Evolutionary conservation across 2,113 vertebrate genomes (phyloP).

Genomic region (Carassius gibelio): DNA sequence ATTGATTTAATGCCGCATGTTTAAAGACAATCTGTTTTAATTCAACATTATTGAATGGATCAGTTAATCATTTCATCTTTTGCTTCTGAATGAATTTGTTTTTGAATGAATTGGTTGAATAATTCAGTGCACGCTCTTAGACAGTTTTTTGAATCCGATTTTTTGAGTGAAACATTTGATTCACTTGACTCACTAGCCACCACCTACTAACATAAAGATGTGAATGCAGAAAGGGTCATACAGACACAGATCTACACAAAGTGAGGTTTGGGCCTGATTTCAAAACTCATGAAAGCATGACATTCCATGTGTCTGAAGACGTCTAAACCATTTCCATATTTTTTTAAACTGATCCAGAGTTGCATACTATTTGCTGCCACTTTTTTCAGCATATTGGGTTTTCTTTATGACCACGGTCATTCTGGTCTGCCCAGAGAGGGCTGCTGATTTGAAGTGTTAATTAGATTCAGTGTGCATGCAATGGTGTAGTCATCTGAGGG

Average conservation of each 20-base stretch:
- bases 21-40: no score
- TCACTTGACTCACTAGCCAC: not conserved
- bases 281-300: not conserved
- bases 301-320: not conserved
- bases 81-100: not conserved
- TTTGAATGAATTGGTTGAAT: not conserved
- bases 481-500: slow-evolving; percentile 28
- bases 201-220: not conserved
- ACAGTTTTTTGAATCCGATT: not conserved
- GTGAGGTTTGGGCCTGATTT: not conserved
- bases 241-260: not conserved
- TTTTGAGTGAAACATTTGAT: not conserved
- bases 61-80: not conserved
- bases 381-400: slow-evolving; percentile 15
- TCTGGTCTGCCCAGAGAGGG: not conserved
- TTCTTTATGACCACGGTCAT: slow-evolving; percentile 29
- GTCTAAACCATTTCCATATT: slow-evolving; percentile 11
- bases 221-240: not conserved
- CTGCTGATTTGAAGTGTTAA: not conserved
- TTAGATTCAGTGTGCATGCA: slow-evolving; percentile 8
- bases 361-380: not conserved
- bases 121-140: not conserved
- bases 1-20: no score
- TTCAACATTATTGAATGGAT: no score
- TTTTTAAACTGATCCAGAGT: slow-evolving; percentile 35